Base-by-base conservation (phyloP, 64 coral and sea anemone species). In the Pocillopora damicornis region DNA sequence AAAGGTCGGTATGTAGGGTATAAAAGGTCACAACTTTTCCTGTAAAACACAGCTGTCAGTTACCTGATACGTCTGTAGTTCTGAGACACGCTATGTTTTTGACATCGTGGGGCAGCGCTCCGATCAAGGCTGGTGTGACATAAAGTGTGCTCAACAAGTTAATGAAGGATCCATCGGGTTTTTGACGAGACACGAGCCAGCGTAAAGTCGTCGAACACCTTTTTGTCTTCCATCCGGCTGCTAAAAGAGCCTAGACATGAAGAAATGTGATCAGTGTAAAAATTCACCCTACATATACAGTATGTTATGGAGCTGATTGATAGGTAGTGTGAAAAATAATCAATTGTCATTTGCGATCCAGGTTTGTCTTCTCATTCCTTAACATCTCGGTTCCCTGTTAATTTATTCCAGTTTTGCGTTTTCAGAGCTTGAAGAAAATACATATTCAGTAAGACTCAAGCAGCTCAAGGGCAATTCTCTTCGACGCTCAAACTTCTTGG, bases 61-160 rank as follows among this genome's bases (percentile, higher is more conserved):
- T 68, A 37, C 65, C 25, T 30, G 30, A 30, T 30, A 30, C 30
- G 30, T 30, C 30, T 11, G 78, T 82, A 4, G 45, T 75, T 58
- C 72, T 63, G 15, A 78, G 78, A 60, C 88, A 89, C 4, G 45
- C 2, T 38, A 89, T 79, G 15, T 82, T 18, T 61, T 36, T 17
- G 37, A 82, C 13, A 37, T 89, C 88, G 71, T 81, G 26, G 22
- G 88, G 88, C 1, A 89, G 35, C 30, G 88, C 88, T 23, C 88
- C 88, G 37, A 75, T 89, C 67, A 89, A 61, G 61, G 58, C 77
- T 58, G 88, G 88, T 34, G 75, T 36, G 25, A 89, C 88, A 14
- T 35, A 22, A 22, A 81, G 73, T 35, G 88, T 89, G 12, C 62
- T 23, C 51, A 82, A 1, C 30, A 81, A 18, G 15, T 72, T 89